Base-by-base conservation (phyloP, 1,140 invertebrate genomes). In the Cyphomyrmex costatus region DNA sequence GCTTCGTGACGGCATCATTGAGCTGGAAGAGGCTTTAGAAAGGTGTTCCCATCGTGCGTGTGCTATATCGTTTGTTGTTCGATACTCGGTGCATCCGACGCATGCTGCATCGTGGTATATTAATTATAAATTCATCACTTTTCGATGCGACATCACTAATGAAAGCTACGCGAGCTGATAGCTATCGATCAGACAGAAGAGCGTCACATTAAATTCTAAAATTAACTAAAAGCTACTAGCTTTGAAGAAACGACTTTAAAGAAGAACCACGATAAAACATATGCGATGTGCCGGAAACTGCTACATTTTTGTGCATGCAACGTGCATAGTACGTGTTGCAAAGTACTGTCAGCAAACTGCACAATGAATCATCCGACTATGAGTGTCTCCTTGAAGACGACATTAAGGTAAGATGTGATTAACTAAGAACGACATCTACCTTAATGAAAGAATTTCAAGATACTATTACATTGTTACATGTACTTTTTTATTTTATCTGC, bases 201-300 rank as follows among this genome's bases (percentile, higher is more conserved):
- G 86, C 83, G 85, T n/a, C 24, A 46, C 74, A 68, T 86, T 86
- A 82, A 90, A 88, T 65, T 90, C 87, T 90, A 90, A 90, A 90
- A 86, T 90, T 90, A 90, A 90, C 82, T 19, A 68, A 73, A 80
- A 33, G 51, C 58, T 51, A 60, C 49, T 49, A 8, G 46, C 74
- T 87, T 83, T 82, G 65, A 68, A 68, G 36, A 80, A 33, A 51
- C 63, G 58, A 60, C 49, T 65, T 83, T 82, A 77, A 85, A 85
- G 86, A 85, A 76, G 66, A 89, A 21, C 53, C 16, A 36, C 46
- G 46, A 66, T 19, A 79, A n/a, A 19, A n/a, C 14, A 19, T 24
- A 79, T 21, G n/a, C 36, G 56, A 76, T 12, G 27, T 80, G 49
- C 24, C 30, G 24, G 27, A 10, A 42, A 70, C 49, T 56, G 30